phyloP scores from a whole-genome alignment of 2,888 invertebrate genomes.

The Yponomeuta evonymella region DNA sequence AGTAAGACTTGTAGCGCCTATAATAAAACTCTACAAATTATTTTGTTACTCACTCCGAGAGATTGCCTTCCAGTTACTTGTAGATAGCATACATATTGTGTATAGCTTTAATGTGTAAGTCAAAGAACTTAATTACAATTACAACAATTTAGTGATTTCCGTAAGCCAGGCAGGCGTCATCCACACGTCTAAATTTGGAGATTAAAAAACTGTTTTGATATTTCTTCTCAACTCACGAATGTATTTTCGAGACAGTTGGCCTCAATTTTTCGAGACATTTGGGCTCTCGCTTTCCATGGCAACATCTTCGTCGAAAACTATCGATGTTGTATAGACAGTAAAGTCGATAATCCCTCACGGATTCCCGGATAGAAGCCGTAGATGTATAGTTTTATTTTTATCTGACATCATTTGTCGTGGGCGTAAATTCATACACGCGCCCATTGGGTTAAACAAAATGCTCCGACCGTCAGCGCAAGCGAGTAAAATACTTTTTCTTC shows the following conservation, averaged over 20 bases:
- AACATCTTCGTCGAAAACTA: neutral
- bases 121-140: too few relatives aligned
- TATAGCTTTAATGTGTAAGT: too few relatives aligned
- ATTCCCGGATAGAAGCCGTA: neutral
- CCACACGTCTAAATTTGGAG: too few relatives aligned
- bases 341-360: neutral
- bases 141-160: too few relatives aligned
- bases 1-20: too few relatives aligned
- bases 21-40: too few relatives aligned
- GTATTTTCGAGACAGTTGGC: neutral
- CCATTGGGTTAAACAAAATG: constrained; percentile 54
- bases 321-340: neutral
- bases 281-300: neutral
- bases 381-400: neutral
- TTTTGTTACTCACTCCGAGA: too few relatives aligned
- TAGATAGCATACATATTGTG: too few relatives aligned
- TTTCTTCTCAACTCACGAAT: neutral
- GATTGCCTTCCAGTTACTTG: too few relatives aligned
- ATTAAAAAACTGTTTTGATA: neutral
- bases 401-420: neutral
- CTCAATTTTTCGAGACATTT: neutral
- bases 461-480: constrained; percentile 84
- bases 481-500: constrained; percentile 79
- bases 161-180: too few relatives aligned
- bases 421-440: neutral